Percentiles rank a stretch among this genome's conserved stretches.
Conservation (phyloP, 2,888 invertebrate species). For the Catocala fraxini region DNA sequence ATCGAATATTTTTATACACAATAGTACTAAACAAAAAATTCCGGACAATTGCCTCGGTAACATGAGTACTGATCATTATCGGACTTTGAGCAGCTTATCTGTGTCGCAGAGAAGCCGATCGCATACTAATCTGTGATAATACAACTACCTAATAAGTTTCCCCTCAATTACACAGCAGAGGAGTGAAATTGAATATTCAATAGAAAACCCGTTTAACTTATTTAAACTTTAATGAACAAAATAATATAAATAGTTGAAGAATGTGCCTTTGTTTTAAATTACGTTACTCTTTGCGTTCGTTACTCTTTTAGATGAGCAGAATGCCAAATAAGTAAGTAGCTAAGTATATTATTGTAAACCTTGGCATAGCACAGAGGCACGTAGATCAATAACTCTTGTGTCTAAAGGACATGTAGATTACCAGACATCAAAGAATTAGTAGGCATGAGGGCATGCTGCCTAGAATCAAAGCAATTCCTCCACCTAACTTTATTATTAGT, state of each 20-base stretch:
- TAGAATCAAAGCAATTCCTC: not conserved
- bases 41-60: conserved; percentile 80
- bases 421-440: conserved; percentile 19
- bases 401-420: conserved; percentile 17
- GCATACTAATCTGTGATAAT: conserved; percentile 67
- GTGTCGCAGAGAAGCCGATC: conserved; percentile 77
- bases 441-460: conserved; percentile 12
- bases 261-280: conserved; percentile 1
- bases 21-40: conserved; percentile 68
- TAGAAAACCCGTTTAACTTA: conserved; percentile 32
- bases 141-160: conserved; percentile 75
- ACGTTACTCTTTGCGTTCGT: not conserved
- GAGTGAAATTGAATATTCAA: conserved; percentile 55
- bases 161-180: conserved; percentile 71
- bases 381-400: conserved; percentile 34
- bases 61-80: conserved; percentile 85
- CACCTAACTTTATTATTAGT: not conserved
- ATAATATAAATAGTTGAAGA: conserved; percentile 17
- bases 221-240: conserved; percentile 27
- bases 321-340: conserved; percentile 29
- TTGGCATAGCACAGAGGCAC: conserved; percentile 38
- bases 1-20: conserved; percentile 77
- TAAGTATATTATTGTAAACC: conserved; percentile 27
- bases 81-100: conserved; percentile 79
- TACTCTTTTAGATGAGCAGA: conserved; percentile 20